Evolutionary conservation across 2,797 vertebrate species (phyloP).

Genomic region (Sorex maritimensis): DNA sequence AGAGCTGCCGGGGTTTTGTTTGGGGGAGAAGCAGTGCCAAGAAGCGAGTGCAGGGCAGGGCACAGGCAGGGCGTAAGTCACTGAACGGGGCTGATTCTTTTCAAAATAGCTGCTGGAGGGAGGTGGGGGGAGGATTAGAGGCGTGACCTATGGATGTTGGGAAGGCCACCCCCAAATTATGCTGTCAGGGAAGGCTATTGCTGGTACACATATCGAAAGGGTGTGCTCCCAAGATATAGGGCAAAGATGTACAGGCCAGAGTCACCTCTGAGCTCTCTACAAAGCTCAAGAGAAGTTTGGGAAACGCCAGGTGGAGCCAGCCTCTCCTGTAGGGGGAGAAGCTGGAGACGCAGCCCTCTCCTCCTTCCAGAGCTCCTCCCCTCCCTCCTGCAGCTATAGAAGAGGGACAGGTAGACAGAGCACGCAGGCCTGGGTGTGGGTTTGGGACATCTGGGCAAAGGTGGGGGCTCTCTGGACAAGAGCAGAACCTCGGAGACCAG

Average conservation of each 20-base stretch:
- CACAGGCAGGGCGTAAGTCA: slow-evolving; percentile 59
- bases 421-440: too few relatives aligned
- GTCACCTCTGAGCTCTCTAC: not conserved
- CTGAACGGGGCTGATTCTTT: slow-evolving; percentile 73
- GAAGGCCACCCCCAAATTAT: slow-evolving; percentile 18
- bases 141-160: not conserved
- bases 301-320: not conserved
- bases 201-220: not conserved
- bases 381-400: too few relatives aligned
- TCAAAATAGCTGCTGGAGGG: slow-evolving; percentile 52
- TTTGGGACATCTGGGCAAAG: too few relatives aligned
- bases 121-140: not conserved
- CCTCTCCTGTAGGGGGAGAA: not conserved
- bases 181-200: not conserved
- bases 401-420: too few relatives aligned
- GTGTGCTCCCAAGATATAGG: not conserved
- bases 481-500: too few relatives aligned
- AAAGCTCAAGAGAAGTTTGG: not conserved
- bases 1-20: slow-evolving; percentile 65
- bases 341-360: too few relatives aligned
- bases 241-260: not conserved
- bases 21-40: slow-evolving; percentile 69
- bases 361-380: too few relatives aligned
- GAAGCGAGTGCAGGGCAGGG: slow-evolving; percentile 70
- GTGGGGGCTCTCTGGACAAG: too few relatives aligned